Percentiles rank a stretch among this genome's conserved stretches.
Conservation (phyloP, 1,140 invertebrate genomes). For the Adelges cooleyi region DNA sequence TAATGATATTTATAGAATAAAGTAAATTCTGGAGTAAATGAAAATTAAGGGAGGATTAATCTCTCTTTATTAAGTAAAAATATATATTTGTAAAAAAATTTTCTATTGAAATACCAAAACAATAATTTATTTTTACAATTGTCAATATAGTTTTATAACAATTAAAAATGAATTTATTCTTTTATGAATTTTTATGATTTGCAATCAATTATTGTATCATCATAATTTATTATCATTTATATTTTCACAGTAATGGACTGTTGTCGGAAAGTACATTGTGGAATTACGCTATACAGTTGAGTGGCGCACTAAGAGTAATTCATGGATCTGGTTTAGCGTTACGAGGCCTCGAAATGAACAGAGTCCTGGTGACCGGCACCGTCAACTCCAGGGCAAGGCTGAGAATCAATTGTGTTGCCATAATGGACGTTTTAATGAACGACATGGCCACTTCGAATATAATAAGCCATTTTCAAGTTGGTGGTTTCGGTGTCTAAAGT, state of each 20-base stretch:
- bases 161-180: too few relatives aligned
- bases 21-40: neutral
- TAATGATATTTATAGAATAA: too few relatives aligned
- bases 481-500: neutral
- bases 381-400: slow-evolving; percentile 50
- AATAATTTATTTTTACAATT: too few relatives aligned
- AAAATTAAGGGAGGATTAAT: too few relatives aligned
- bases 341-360: slow-evolving; percentile 76
- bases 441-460: slow-evolving; percentile 53
- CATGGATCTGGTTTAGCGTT: slow-evolving; percentile 64
- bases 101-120: too few relatives aligned
- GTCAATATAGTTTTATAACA: too few relatives aligned
- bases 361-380: slow-evolving; percentile 52
- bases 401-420: slow-evolving; percentile 67
- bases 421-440: slow-evolving; percentile 73
- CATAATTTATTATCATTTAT: too few relatives aligned
- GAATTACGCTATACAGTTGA: slow-evolving; percentile 91
- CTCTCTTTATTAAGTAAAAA: too few relatives aligned
- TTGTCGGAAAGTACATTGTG: slow-evolving; percentile 85
- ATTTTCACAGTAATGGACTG: slow-evolving; percentile 44
- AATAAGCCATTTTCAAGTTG: slow-evolving; percentile 60
- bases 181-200: too few relatives aligned
- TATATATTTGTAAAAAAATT: too few relatives aligned
- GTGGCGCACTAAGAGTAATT: slow-evolving; percentile 81
- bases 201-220: too few relatives aligned